phyloP scores from a whole-genome alignment of 2,797 vertebrate species.

The Lithobates pipiens region DNA sequence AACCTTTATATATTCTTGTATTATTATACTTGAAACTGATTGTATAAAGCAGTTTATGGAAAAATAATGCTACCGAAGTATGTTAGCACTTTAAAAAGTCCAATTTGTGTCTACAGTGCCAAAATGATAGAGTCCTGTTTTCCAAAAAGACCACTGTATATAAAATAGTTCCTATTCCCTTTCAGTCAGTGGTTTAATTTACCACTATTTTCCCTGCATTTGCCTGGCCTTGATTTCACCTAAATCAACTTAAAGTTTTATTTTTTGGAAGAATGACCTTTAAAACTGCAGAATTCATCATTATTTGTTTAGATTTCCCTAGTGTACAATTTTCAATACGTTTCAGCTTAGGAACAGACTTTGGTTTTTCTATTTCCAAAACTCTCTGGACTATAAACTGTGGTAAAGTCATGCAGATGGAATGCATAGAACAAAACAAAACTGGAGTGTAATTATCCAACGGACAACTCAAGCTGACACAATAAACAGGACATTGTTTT shows the following conservation, averaged over 20 bases:
- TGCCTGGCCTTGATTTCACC: neutral
- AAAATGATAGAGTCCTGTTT: no score
- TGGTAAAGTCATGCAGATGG: neutral
- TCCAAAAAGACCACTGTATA: neutral
- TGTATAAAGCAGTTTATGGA: neutral
- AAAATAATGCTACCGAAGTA: neutral
- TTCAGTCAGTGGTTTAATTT: neutral
- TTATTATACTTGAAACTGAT: no score
- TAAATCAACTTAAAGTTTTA: neutral
- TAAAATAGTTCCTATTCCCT: neutral
- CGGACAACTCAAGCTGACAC: neutral
- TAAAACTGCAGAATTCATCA: neutral
- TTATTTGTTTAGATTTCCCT: constrained; percentile 7
- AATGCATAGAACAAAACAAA: constrained; percentile 27
- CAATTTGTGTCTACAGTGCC: no score
- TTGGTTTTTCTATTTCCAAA: constrained; percentile 3
- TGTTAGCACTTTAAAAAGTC: neutral
- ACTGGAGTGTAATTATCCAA: constrained; percentile 11
- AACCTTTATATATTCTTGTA: neutral
- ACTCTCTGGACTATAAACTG: neutral
- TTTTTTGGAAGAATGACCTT: neutral
- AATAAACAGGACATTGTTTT: neutral
- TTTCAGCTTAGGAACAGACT: neutral
- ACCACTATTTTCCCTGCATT: neutral
- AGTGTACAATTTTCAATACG: neutral